Percentiles rank a stretch among this genome's conserved stretches.
Conservation (phyloP, 2,113 vertebrate genomes). For the Pangasianodon gigas region DNA sequence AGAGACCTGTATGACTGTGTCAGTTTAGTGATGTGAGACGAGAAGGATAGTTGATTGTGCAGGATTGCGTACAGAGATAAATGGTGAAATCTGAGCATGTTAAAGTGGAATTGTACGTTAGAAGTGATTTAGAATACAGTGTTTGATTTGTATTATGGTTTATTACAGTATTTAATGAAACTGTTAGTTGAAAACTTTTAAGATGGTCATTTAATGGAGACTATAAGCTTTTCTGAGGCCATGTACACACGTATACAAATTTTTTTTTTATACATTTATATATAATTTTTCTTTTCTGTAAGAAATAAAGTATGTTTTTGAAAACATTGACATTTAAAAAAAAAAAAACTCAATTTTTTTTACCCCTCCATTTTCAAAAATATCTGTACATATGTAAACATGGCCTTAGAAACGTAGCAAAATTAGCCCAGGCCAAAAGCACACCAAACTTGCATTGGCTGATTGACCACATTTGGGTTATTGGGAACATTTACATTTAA, state of each 20-base stretch:
- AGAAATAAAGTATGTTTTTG: background rate
- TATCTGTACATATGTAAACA: background rate
- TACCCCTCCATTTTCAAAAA: background rate
- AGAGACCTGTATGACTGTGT: background rate
- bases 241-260: background rate
- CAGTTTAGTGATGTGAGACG: too few relatives aligned
- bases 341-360: too few relatives aligned
- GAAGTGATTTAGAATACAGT: background rate
- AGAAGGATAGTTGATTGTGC: background rate
- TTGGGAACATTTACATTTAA: too few relatives aligned
- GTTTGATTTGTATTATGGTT: background rate
- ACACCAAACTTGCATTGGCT: too few relatives aligned
- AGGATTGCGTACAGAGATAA: background rate
- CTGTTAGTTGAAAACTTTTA: background rate
- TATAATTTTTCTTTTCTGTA: too few relatives aligned
- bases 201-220: background rate
- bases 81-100: too few relatives aligned
- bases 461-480: too few relatives aligned
- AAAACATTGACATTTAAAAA: too few relatives aligned
- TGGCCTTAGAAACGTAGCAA: background rate
- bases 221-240: background rate
- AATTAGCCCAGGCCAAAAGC: background rate
- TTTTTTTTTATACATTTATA: too few relatives aligned
- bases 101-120: background rate
- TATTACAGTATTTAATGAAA: background rate